Conservation (phyloP, 2,797 vertebrate species). For the Pseudomugil gertrudae region DNA sequence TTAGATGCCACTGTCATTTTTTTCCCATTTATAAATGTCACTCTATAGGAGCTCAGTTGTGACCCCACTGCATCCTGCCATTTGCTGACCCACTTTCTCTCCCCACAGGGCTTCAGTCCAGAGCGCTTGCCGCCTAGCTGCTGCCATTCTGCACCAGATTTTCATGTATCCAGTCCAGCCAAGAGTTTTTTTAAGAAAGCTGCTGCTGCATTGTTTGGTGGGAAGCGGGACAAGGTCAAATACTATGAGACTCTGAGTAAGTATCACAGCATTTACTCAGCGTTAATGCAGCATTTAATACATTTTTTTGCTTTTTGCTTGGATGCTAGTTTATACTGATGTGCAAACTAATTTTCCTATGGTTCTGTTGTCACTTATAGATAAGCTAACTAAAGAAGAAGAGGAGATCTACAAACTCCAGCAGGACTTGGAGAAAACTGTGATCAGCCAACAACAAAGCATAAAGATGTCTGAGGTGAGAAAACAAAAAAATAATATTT, state of each 20-base stretch:
- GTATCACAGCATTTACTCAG: slow-evolving; percentile 54
- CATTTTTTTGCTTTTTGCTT: neutral
- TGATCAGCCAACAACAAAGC: slow-evolving; percentile 89
- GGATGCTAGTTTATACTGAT: neutral
- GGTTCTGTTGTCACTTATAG: slow-evolving; percentile 68
- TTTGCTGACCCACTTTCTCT: slow-evolving; percentile 61
- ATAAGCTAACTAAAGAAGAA: slow-evolving; percentile 93
- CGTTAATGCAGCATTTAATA: neutral
- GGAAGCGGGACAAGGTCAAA: slow-evolving; percentile 96
- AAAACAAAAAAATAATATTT: slow-evolving; percentile 17
- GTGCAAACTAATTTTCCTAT: slow-evolving; percentile 14
- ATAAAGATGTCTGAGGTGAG: slow-evolving; percentile 87
- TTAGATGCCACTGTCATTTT: slow-evolving; percentile 44
- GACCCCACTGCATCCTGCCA: slow-evolving; percentile 27
- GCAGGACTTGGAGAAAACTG: slow-evolving; percentile 91
- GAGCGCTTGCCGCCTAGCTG: slow-evolving; percentile 93
- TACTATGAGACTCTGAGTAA: slow-evolving; percentile 94
- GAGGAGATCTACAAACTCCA: slow-evolving; percentile 97
- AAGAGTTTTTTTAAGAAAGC: slow-evolving; percentile 99
- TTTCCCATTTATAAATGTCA: slow-evolving; percentile 35
- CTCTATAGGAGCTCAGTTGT: slow-evolving; percentile 31
- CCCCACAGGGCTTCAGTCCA: slow-evolving; percentile 92
- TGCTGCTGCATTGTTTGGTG: slow-evolving; percentile 95
- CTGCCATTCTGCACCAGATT: slow-evolving; percentile 94
- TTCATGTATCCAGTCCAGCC: slow-evolving; percentile 95